phyloP scores from a whole-genome alignment of 2,113 vertebrate species.

The Phoxinus phoxinus region DNA sequence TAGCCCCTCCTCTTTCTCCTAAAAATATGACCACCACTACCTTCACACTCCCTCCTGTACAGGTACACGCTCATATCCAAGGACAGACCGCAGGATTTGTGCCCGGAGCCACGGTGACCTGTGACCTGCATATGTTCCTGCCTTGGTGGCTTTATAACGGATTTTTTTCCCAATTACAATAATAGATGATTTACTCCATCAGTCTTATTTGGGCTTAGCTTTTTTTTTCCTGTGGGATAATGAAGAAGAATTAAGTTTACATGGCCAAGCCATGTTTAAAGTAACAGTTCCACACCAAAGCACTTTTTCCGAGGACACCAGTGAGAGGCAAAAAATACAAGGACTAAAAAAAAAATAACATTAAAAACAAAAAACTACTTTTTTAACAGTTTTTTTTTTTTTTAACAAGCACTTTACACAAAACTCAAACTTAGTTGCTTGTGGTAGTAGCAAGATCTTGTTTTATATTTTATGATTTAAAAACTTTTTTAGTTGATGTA shows the following conservation, averaged over 20 bases:
- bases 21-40: conserved; percentile 14
- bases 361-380: conserved; percentile 49
- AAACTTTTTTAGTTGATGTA: conserved; percentile 45
- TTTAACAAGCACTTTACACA: conserved; percentile 79
- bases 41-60: conserved; percentile 62
- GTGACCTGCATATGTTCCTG: conserved; percentile 34
- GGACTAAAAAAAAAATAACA: conserved; percentile 63
- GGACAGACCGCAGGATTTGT: conserved; percentile 59
- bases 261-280: conserved; percentile 56
- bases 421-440: conserved; percentile 72
- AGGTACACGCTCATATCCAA: conserved; percentile 64
- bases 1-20: conserved; percentile 71
- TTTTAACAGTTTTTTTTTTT: conserved; percentile 52
- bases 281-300: conserved; percentile 82
- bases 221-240: conserved; percentile 54
- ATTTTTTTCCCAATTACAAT: conserved; percentile 41
- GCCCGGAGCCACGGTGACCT: conserved; percentile 59
- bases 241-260: conserved; percentile 63
- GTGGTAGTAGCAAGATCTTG: conserved; percentile 70
- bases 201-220: conserved; percentile 36
- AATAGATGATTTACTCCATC: neutral
- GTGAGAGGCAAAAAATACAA: conserved; percentile 62
- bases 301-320: conserved; percentile 78
- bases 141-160: conserved; percentile 58
- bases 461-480: conserved; percentile 68